These are phyloP conservation scores for Heliangelus exortis DNA, from an alignment of 2,797 vertebrate genomes.

Conservation along the genomic window DNA sequence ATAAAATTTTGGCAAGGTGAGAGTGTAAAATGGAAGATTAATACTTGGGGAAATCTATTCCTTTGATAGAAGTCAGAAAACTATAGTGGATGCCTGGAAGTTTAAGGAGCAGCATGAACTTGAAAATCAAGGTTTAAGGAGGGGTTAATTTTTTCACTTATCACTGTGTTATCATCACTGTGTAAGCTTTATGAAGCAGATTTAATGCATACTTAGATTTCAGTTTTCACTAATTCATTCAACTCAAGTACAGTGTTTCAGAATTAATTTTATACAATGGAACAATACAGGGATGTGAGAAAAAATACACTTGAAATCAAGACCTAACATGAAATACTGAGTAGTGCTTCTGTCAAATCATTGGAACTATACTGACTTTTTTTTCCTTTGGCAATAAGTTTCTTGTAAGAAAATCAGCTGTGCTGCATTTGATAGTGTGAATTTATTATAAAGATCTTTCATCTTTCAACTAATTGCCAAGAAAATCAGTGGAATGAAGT, in stretches of 20 bases:
- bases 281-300: not conserved
- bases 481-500: not conserved
- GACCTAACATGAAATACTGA: not conserved
- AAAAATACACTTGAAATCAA: not conserved
- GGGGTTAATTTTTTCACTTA: not conserved
- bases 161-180: not conserved
- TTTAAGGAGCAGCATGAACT: not conserved
- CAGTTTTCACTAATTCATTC: constrained; percentile 5
- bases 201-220: not conserved
- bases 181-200: not conserved
- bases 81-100: not conserved
- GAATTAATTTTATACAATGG: not conserved
- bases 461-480: not conserved
- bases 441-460: not conserved
- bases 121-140: constrained; percentile 21
- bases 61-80: not conserved
- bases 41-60: not conserved
- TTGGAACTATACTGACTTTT: not conserved
- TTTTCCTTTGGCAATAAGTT: not conserved
- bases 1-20: constrained; percentile 5
- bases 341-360: not conserved
- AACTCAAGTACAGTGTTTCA: not conserved
- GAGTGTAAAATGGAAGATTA: constrained; percentile 16
- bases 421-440: not conserved
- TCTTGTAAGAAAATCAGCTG: not conserved